Evolutionary conservation across 2,797 vertebrate species (phyloP).

Genomic region (Steatocranus sp.): DNA sequence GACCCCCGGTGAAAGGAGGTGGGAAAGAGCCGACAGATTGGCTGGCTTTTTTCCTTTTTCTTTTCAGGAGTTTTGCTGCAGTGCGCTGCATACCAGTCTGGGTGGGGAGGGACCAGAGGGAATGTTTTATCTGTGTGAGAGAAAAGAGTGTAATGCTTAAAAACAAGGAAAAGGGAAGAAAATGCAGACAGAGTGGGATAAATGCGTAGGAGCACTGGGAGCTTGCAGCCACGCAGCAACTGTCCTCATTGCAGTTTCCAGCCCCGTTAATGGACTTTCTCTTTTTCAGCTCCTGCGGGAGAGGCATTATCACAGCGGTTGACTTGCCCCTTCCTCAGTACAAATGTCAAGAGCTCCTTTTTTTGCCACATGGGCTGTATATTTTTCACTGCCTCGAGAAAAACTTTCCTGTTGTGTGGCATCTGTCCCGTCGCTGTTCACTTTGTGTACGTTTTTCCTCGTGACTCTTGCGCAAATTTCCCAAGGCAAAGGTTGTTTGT

Average conservation of each 20-base stretch:
- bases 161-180: neutral
- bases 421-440: conserved; percentile 7
- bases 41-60: neutral
- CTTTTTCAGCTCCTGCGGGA: conserved; percentile 18
- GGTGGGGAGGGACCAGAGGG: conserved; percentile 54
- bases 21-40: conserved; percentile 43
- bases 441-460: conserved; percentile 18
- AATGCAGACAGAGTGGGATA: conserved; percentile 14
- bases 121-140: conserved; percentile 54
- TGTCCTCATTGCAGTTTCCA: conserved; percentile 32
- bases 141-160: conserved; percentile 11
- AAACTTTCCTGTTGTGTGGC: conserved; percentile 4
- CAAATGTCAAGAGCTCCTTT: conserved; percentile 44
- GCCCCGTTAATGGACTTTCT: conserved; percentile 50
- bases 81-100: conserved; percentile 67
- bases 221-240: conserved; percentile 27
- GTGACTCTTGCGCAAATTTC: neutral
- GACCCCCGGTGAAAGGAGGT: conserved; percentile 50
- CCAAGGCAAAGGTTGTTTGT: conserved; percentile 1
- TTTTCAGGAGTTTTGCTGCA: conserved; percentile 67
- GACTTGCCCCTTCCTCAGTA: conserved; percentile 6
- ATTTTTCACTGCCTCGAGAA: conserved; percentile 39
- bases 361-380: conserved; percentile 47
- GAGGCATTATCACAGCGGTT: conserved; percentile 43
- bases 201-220: conserved; percentile 22